Conservation (phyloP, 2,888 invertebrate genomes). For the Physocephala rufipes region DNA sequence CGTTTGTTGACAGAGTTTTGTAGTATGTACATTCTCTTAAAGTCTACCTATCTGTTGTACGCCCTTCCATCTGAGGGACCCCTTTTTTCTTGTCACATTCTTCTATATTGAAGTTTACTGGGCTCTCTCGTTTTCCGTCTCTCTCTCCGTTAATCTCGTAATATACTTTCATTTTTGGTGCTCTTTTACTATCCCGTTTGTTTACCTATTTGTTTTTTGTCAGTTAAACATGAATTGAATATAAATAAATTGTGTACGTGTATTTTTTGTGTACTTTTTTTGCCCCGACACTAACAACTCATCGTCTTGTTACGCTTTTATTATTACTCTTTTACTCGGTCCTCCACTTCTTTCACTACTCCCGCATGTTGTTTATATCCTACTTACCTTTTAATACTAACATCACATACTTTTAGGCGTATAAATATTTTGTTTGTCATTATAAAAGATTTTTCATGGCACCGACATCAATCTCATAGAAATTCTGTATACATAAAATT, state of each 20-base stretch:
- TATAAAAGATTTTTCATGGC: no score
- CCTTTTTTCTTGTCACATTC: conserved; percentile 9
- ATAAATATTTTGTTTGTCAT: neutral
- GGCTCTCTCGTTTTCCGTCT: no score
- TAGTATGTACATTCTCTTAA: conserved; percentile 19
- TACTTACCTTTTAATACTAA: neutral
- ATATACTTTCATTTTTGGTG: neutral
- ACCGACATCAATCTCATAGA: no score
- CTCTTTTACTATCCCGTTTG: neutral
- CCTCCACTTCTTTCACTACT: neutral
- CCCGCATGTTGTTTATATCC: no score
- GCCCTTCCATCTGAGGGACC: conserved; percentile 2
- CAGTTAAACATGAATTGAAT: conserved; percentile 48
- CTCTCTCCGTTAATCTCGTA: no score
- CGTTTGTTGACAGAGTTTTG: conserved; percentile 45
- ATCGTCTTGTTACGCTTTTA: conserved; percentile 19
- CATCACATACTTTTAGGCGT: conserved; percentile 13
- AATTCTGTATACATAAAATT: neutral
- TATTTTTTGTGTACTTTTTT: no score
- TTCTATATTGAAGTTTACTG: no score
- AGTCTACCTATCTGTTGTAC: neutral
- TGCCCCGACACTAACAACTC: neutral
- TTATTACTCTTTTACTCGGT: conserved; percentile 20
- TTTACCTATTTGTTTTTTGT: conserved; percentile 34
- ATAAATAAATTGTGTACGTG: conserved; percentile 18